A percentile compares a stretch with the other conserved stretches of the same genome.
Evolutionary conservation across 1,140 invertebrate species (phyloP).

Genomic region (Episyrphus balteatus): DNA sequence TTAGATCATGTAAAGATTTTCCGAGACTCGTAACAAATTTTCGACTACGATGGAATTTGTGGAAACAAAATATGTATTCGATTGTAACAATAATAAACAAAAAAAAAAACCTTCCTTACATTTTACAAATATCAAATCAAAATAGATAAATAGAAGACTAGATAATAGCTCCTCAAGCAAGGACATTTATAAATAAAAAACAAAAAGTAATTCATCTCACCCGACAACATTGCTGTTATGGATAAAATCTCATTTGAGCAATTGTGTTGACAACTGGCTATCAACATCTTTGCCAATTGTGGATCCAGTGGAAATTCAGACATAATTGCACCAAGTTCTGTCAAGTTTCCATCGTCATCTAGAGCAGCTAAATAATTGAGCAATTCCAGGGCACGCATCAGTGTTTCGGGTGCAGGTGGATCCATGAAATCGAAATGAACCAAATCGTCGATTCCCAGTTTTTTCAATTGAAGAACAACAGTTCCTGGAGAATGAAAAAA

Average conservation of each 20-base stretch:
- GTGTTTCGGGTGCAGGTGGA: conserved; percentile 97
- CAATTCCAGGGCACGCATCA: conserved; percentile 97
- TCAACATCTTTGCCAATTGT: conserved; percentile 97
- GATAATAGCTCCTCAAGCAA: no score
- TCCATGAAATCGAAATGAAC: conserved; percentile 99
- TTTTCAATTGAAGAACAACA: conserved; percentile 96
- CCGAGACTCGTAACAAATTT: no score
- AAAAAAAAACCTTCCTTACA: no score
- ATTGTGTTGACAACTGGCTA: conserved; percentile 91
- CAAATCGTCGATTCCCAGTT: conserved; percentile 97
- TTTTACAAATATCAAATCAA: no score
- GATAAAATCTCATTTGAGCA: conserved; percentile 99
- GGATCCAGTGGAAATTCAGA: conserved; percentile 99
- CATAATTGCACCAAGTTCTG: conserved; percentile 96
- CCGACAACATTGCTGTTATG: conserved; percentile 98
- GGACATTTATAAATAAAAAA: no score
- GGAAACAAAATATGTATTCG: no score
- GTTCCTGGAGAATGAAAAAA: conserved; percentile 39
- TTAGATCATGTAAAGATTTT: no score
- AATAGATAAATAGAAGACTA: no score
- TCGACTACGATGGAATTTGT: no score
- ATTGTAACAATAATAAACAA: no score
- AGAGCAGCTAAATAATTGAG: conserved; percentile 84
- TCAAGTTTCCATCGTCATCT: conserved; percentile 94
- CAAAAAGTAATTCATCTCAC: conserved; percentile 44